Conservation (phyloP, 1,140 invertebrate genomes). For the Cyphomyrmex costatus region DNA sequence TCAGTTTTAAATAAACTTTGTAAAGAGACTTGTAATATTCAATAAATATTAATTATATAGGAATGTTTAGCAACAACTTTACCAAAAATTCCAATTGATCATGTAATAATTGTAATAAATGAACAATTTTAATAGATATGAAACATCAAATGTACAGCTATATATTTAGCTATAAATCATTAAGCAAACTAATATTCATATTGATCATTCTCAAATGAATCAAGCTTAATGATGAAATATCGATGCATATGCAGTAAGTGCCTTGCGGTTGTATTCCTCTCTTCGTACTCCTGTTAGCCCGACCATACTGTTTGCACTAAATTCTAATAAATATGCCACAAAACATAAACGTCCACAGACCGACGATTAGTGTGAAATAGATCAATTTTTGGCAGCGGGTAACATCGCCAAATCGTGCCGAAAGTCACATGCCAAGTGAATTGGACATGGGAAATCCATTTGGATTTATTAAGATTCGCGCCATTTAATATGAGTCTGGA, state of each 20-base stretch:
- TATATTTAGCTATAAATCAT: slow-evolving; percentile 21
- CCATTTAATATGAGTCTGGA: slow-evolving; percentile 73
- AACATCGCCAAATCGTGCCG: slow-evolving; percentile 59
- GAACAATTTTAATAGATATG: slow-evolving; percentile 6
- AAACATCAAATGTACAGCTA: not conserved
- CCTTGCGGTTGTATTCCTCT: not conserved
- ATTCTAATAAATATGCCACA: slow-evolving; percentile 47
- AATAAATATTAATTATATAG: not conserved
- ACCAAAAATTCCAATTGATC: not conserved
- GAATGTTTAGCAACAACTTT: not conserved
- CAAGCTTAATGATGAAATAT: slow-evolving; percentile 31
- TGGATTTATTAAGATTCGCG: slow-evolving; percentile 77
- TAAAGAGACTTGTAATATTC: not conserved
- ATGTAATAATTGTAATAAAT: not conserved
- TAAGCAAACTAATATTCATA: slow-evolving; percentile 15
- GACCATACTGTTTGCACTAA: not conserved
- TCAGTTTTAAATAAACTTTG: not conserved
- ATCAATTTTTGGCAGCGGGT: slow-evolving; percentile 70
- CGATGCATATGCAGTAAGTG: slow-evolving; percentile 3
- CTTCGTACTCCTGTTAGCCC: not conserved
- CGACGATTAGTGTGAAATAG: slow-evolving; percentile 70
- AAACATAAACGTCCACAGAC: not conserved
- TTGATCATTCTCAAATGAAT: slow-evolving; percentile 12
- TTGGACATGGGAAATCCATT: slow-evolving; percentile 75
- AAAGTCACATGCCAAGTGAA: slow-evolving; percentile 71